Evolutionary conservation across 2,113 vertebrate genomes (phyloP), one percentile per base, ranked within the genome.

Genomic region (Lepus europaeus): DNA sequence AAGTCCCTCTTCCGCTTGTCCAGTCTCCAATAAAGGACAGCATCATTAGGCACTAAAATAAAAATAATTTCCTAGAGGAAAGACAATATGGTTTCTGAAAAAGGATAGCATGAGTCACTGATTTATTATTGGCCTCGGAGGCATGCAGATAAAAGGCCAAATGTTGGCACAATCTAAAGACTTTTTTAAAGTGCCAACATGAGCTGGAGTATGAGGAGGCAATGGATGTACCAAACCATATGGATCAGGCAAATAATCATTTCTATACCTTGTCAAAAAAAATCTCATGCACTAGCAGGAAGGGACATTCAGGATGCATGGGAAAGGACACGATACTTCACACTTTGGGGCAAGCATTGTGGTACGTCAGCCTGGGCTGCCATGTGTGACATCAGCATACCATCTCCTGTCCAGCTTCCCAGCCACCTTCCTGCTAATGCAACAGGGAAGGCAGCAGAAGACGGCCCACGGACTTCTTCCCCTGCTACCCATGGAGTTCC

Each of bases 41-140:
- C 77, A 85, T 90, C 94, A 79, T 92, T 90, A 94, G 90, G 95
- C 69, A 88, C 64, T 39, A 77, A 96, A 79, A 88, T 17, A 25
- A 91, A 97, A 97, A 97, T 97, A 97, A 95, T 85, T 89, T 86
- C 64, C 78, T 72, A 59, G 84, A 33, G 89, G 96, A 96, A 97
- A 94, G 87, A 96, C 88, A 88, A 96, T 94, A 92, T 59, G 85
- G 82, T 63, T 74, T 93, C 90, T 96, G 92, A 73, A 85, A 97
- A 90, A 76, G 70, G 94, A 96, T 88, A 90, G 45, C 78, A 45
- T 89, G 96, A 95, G 61, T 96, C 96, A 96, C 33, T 31, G 82
- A 81, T 93, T 90, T 96, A 97, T 97, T 95, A 92, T 56, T 93
- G 88, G 94, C 70, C 83, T 93, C 87, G 39, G 73, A 95, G 73